Percentiles rank a stretch among this genome's conserved stretches.
Conservation (phyloP, 2,888 invertebrate genomes). For the Spialia ferax region DNA sequence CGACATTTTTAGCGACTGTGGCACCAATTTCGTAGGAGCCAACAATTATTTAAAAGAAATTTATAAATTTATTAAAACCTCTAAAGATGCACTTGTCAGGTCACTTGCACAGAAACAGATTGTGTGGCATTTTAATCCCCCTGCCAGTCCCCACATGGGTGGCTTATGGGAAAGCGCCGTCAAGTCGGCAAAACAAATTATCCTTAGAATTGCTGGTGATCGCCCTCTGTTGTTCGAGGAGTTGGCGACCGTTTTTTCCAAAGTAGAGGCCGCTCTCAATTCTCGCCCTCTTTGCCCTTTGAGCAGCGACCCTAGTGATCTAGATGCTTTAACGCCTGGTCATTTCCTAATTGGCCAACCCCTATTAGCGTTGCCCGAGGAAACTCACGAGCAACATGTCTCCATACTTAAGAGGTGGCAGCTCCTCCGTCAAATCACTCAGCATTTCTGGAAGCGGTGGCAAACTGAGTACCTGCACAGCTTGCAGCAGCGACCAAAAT, state of each 20-base stretch:
- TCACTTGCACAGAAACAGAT: conserved; percentile 18
- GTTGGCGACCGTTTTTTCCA: conserved; percentile 40
- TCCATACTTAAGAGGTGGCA: conserved; percentile 25
- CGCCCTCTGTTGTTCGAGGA: conserved; percentile 32
- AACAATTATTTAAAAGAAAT: conserved; percentile 39
- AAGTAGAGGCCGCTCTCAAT: conserved; percentile 45
- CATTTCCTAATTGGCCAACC: conserved; percentile 42
- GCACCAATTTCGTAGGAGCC: conserved; percentile 43
- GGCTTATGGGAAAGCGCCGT: conserved; percentile 25
- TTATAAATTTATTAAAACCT: conserved; percentile 40
- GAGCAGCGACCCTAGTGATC: conserved; percentile 53
- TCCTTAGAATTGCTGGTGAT: conserved; percentile 46
- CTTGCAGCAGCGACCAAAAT: conserved; percentile 34
- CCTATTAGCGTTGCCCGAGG: conserved; percentile 30
- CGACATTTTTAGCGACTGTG: conserved; percentile 39
- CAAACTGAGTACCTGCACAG: conserved; percentile 28
- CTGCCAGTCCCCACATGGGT: conserved; percentile 17
- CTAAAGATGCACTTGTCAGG: conserved; percentile 44
- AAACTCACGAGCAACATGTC: conserved; percentile 4
- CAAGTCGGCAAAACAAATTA: conserved; percentile 39
- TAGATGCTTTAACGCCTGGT: conserved; percentile 39
- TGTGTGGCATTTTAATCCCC: conserved; percentile 35
- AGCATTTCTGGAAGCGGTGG: conserved; percentile 39
- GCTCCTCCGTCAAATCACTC: conserved; percentile 33
- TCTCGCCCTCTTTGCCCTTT: conserved; percentile 39